A percentile compares a stretch with the other conserved stretches of the same genome.
Evolutionary conservation across 2,888 invertebrate genomes (phyloP).

Genomic region (Osedax frankpressi): DNA sequence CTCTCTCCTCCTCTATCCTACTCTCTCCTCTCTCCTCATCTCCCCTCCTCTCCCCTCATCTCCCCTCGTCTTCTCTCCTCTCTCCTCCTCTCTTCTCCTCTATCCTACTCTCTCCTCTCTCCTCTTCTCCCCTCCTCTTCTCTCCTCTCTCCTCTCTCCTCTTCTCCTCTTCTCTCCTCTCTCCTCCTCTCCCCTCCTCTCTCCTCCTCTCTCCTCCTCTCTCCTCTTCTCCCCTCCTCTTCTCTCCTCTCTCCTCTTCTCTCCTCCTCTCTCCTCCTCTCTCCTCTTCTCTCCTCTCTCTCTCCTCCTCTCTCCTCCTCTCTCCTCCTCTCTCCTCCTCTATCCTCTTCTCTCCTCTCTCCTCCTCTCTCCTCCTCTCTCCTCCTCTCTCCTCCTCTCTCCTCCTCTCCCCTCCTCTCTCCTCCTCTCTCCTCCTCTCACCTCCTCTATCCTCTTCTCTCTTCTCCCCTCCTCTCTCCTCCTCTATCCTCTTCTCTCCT

Average conservation of each 20-base stretch:
- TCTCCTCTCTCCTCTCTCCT: neutral
- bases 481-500: too few species aligned
- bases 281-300: too few species aligned
- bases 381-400: neutral
- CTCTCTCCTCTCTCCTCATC: too few species aligned
- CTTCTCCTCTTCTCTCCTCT: neutral
- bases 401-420: neutral
- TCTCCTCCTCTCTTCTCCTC: neutral
- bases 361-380: constrained; percentile 1
- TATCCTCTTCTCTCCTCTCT: too few species aligned
- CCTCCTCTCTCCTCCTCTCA: too few species aligned
- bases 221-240: neutral
- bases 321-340: neutral
- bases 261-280: neutral
- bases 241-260: too few species aligned
- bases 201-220: neutral
- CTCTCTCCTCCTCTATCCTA: too few species aligned
- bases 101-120: neutral
- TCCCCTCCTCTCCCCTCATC: too few species aligned
- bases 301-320: neutral
- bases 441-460: too few species aligned
- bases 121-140: too few species aligned
- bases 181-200: too few species aligned
- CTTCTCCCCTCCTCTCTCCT: constrained; percentile 1
- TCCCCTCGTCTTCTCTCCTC: neutral